Percentiles rank a stretch among this genome's conserved stretches.
Conservation (phyloP, 2,888 invertebrate genomes). For the Cephus spinipes region DNA sequence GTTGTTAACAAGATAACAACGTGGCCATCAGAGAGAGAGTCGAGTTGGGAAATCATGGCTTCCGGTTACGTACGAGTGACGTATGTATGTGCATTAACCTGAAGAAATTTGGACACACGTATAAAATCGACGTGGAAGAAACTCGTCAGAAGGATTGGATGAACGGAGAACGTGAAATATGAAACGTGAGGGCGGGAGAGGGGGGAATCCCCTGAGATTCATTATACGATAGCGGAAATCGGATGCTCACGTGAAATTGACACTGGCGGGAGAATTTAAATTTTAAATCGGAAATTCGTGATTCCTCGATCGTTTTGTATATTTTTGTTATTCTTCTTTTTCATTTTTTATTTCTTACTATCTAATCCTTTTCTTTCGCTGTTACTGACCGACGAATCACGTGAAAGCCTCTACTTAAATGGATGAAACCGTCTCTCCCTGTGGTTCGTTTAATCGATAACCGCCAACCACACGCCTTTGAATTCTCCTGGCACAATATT, state of each 20-base stretch:
- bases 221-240: background rate
- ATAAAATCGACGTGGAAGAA: background rate
- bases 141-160: background rate
- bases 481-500: background rate
- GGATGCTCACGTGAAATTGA: background rate
- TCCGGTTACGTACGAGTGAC: background rate
- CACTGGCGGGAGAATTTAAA: background rate
- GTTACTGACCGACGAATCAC: background rate
- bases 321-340: background rate
- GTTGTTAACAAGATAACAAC: background rate
- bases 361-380: background rate
- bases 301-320: background rate
- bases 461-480: background rate
- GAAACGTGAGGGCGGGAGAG: background rate
- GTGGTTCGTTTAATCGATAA: background rate
- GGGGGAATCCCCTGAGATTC: background rate
- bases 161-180: background rate
- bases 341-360: background rate
- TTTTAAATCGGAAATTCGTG: background rate
- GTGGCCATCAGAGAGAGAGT: background rate
- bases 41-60: background rate
- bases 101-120: background rate
- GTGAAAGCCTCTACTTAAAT: background rate
- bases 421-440: background rate
- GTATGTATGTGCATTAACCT: background rate